These are phyloP conservation scores for Rhingia campestris DNA, from an alignment of 2,888 invertebrate genomes.

Conservation along the genomic window DNA sequence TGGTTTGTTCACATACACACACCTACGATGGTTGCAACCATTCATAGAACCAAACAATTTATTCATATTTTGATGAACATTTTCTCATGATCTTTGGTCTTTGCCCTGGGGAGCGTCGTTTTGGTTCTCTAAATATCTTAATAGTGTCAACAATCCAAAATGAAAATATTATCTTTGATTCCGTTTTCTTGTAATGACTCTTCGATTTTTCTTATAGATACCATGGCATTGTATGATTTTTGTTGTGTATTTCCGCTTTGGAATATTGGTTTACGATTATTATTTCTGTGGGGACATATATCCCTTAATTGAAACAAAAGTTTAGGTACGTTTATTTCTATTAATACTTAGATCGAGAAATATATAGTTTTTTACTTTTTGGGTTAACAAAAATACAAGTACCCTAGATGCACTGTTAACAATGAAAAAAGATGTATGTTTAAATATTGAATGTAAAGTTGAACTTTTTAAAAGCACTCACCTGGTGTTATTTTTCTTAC, in stretches of 20 bases:
- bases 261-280: background rate
- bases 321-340: too few species aligned
- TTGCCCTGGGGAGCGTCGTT: slow-evolving; percentile 31
- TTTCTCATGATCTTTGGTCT: slow-evolving; percentile 42
- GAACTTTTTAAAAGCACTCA: too few species aligned
- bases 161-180: slow-evolving; percentile 48
- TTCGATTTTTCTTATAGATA: slow-evolving; percentile 1
- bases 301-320: too few species aligned
- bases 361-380: too few species aligned
- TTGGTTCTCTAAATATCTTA: slow-evolving; percentile 36
- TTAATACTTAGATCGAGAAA: too few species aligned
- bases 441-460: too few species aligned
- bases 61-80: slow-evolving; percentile 39
- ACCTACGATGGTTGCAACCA: slow-evolving; percentile 1
- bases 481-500: too few species aligned
- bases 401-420: too few species aligned
- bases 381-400: too few species aligned
- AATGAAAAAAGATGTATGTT: too few species aligned
- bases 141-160: slow-evolving; percentile 37
- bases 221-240: slow-evolving; percentile 3
- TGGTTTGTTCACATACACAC: slow-evolving; percentile 44
- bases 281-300: too few species aligned
- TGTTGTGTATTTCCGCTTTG: slow-evolving; percentile 35
- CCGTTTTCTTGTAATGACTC: slow-evolving; percentile 56
- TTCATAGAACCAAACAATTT: slow-evolving; percentile 39